Conservation (phyloP, 1,140 invertebrate genomes). For the Ceratina calcarata region DNA sequence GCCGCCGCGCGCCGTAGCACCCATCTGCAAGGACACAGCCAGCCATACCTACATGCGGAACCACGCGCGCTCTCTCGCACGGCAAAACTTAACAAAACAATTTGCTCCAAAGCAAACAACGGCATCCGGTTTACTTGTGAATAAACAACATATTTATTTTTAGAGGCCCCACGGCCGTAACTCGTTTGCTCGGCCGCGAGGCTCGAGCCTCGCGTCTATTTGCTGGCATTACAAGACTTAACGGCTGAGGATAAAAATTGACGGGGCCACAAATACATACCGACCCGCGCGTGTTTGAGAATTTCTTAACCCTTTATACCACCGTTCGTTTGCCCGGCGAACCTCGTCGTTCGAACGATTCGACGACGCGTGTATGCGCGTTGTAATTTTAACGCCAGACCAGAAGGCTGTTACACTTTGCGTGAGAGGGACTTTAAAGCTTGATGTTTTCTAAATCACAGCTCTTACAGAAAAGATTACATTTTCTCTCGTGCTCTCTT, state of each 20-base stretch:
- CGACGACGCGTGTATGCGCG: not conserved
- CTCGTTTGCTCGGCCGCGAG: conserved; percentile 63
- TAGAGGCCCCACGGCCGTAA: conserved; percentile 75
- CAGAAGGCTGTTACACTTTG: not conserved
- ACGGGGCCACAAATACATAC: conserved; percentile 26
- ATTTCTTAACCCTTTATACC: conserved; percentile 8
- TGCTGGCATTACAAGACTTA: conserved; percentile 57
- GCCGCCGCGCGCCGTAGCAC: not conserved
- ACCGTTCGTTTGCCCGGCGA: too few relatives aligned
- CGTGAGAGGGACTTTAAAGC: not conserved
- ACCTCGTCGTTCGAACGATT: not conserved
- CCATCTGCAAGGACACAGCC: conserved; percentile 21
- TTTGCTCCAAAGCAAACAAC: conserved; percentile 81
- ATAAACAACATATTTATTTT: conserved; percentile 82
- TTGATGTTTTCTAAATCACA: not conserved
- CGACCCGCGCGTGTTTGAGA: conserved; percentile 23
- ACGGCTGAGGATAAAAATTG: conserved; percentile 54
- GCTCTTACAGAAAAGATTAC: not conserved
- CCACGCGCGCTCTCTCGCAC: conserved; percentile 54
- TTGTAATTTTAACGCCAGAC: not conserved
- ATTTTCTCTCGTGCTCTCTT: not conserved
- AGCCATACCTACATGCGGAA: conserved; percentile 19
- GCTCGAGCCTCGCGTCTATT: conserved; percentile 53
- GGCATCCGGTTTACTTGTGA: conserved; percentile 81
- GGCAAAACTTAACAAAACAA: conserved; percentile 81